A percentile compares a stretch with the other conserved stretches of the same genome.
Conservation (phyloP, 2,888 invertebrate genomes). For the Cylloceria caligata region DNA sequence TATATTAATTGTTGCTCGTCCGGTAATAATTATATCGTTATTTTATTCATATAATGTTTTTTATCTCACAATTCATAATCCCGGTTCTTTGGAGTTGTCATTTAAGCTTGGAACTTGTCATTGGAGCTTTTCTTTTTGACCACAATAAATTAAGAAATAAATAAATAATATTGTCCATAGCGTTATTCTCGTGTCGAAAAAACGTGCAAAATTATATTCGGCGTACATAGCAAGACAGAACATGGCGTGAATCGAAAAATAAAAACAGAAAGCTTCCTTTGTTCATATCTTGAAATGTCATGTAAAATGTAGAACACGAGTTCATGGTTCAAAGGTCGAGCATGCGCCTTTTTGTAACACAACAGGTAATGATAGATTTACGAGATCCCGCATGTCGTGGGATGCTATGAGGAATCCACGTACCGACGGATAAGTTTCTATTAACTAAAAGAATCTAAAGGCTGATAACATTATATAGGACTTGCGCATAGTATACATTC, state of each 20-base stretch:
- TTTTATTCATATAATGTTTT: no score
- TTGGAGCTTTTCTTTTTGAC: no score
- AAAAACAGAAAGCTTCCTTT: no score
- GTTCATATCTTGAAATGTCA: background rate
- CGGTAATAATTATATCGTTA: no score
- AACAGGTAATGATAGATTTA: background rate
- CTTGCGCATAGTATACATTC: no score
- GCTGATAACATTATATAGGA: background rate
- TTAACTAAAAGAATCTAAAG: background rate
- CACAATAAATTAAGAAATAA: no score
- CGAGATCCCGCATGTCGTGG: background rate
- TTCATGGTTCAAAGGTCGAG: conserved; percentile 10
- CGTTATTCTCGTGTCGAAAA: background rate
- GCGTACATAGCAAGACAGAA: background rate
- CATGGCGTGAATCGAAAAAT: no score
- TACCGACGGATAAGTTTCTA: conserved; percentile 11
- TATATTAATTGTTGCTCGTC: background rate
- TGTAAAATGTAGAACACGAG: background rate
- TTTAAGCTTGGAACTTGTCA: no score
- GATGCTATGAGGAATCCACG: background rate
- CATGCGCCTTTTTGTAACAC: background rate
- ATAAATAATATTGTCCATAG: no score
- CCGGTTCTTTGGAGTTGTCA: no score
- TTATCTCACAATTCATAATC: no score
- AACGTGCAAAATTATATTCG: background rate